phyloP scores from a whole-genome alignment of 2,113 vertebrate species.

The Geococcyx californianus region DNA sequence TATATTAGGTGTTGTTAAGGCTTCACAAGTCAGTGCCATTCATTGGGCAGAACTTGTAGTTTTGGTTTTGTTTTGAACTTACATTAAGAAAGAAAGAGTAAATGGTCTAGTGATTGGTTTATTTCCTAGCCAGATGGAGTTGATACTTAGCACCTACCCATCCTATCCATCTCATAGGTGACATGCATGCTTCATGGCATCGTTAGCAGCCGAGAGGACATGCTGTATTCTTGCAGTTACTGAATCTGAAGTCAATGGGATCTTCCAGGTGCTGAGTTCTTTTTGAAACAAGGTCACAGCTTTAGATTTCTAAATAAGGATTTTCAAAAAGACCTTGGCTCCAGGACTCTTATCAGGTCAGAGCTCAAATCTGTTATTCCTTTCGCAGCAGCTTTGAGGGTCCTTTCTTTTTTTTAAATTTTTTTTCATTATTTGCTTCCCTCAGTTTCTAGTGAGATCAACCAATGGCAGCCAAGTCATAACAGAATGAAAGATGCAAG shows the following conservation, averaged over 20 bases:
- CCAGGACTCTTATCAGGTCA: constrained; percentile 20
- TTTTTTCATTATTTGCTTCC: neutral
- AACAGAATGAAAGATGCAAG: neutral
- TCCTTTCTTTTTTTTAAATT: neutral
- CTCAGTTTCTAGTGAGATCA: neutral
- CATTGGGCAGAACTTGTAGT: neutral
- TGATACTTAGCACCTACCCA: neutral
- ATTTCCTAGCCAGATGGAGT: neutral
- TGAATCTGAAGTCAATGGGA: neutral
- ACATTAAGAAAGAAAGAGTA: neutral
- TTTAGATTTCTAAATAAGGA: constrained; percentile 41
- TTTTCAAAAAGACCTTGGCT: constrained; percentile 37
- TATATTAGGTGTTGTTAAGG: neutral
- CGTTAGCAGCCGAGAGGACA: neutral
- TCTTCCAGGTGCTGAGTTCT: neutral
- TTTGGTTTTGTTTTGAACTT: constrained; percentile 1
- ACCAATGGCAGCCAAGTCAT: neutral
- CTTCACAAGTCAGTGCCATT: neutral
- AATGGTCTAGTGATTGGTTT: neutral
- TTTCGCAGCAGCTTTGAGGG: constrained; percentile 34
- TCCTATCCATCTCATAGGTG: neutral
- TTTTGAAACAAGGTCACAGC: constrained; percentile 42
- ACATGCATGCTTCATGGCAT: neutral
- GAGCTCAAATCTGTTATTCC: neutral
- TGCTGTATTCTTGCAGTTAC: neutral